A percentile compares a stretch with the other conserved stretches of the same genome.
Evolutionary conservation across 2,888 invertebrate species (phyloP).

Genomic region (Rotaria sp.): DNA sequence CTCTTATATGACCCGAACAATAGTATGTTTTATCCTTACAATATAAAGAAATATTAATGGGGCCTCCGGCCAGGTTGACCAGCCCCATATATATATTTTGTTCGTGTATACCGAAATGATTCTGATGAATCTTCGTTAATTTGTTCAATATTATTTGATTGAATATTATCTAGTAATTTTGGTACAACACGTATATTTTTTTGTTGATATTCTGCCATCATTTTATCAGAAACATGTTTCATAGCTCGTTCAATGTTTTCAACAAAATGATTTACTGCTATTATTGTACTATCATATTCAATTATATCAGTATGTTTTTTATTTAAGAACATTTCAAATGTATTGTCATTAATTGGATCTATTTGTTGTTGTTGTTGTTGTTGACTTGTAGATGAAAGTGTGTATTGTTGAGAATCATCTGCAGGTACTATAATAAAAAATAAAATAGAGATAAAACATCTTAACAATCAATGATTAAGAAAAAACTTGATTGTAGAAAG

Average conservation of each 20-base stretch:
- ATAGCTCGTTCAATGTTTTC: conserved; percentile 6
- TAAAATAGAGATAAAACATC: neutral
- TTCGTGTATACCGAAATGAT: neutral
- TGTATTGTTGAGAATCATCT: neutral
- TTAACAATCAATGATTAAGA: neutral
- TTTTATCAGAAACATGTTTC: neutral
- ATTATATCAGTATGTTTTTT: neutral
- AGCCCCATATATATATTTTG: no score
- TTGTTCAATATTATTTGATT: neutral
- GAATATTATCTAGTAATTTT: neutral
- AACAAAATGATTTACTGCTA: neutral
- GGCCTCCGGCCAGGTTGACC: no score
- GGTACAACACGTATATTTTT: neutral
- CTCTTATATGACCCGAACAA: no score
- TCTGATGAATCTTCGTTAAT: neutral
- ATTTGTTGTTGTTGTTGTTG: neutral
- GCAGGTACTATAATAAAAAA: neutral
- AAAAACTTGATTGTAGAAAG: conserved; percentile 26
- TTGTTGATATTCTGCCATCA: neutral
- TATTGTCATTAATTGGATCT: neutral
- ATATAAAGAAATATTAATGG: no score
- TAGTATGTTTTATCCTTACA: no score
- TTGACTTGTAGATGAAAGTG: neutral
- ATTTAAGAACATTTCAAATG: neutral
- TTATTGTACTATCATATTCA: neutral